These are phyloP conservation scores for Xanthia togata DNA, from an alignment of 2,888 invertebrate species.

Conservation along the genomic window DNA sequence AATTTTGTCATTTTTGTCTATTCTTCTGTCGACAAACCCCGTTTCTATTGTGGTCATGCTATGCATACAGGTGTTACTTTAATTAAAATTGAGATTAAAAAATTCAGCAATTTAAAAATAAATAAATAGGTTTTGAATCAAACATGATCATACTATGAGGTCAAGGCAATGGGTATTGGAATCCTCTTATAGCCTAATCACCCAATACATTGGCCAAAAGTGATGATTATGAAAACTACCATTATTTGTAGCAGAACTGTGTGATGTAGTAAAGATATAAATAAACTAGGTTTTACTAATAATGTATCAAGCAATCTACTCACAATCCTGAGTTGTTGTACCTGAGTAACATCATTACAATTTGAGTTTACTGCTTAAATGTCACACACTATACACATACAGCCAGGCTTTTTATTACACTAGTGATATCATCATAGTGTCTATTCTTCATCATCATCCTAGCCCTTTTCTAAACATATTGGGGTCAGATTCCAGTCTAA, in stretches of 20 bases:
- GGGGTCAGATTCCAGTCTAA: neutral
- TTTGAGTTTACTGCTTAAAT: constrained; percentile 44
- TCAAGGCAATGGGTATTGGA: neutral
- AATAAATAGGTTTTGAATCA: neutral
- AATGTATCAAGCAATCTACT: constrained; percentile 57
- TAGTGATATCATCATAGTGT: constrained; percentile 1
- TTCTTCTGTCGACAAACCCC: too few species aligned
- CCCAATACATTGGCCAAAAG: neutral
- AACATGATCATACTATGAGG: neutral
- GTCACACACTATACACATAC: constrained; percentile 4
- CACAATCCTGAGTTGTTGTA: constrained; percentile 62
- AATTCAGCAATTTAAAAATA: constrained; percentile 3
- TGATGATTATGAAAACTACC: constrained; percentile 22
- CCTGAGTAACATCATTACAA: constrained; percentile 59
- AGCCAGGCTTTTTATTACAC: constrained; percentile 28
- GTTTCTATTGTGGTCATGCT: too few species aligned
- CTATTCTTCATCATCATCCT: neutral
- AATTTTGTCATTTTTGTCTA: too few species aligned
- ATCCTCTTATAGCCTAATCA: neutral
- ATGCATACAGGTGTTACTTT: neutral
- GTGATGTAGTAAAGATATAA: constrained; percentile 16
- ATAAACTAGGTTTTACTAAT: constrained; percentile 48
- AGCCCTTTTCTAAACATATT: neutral
- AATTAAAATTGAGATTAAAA: neutral
- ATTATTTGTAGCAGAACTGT: constrained; percentile 11